Percentiles rank a stretch among this genome's conserved stretches.
Conservation (phyloP, 2,797 vertebrate species). For the Chanos chanos region DNA sequence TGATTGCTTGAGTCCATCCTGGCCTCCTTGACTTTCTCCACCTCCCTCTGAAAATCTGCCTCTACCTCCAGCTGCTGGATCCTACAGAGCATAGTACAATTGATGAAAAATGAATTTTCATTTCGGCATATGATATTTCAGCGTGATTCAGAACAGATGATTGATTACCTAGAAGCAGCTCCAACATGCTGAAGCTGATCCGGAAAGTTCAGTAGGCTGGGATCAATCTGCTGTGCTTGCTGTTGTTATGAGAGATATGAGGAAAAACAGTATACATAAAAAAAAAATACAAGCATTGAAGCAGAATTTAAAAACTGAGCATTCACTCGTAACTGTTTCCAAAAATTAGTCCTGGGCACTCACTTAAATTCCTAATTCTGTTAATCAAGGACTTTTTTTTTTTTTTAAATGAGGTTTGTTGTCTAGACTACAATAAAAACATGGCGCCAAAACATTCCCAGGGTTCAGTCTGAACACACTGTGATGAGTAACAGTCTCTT, state of each 20-base stretch:
- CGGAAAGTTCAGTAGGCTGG: constrained; percentile 63
- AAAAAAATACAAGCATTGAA: neutral
- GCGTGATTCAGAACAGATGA: neutral
- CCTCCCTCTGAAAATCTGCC: constrained; percentile 65
- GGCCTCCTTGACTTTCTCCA: constrained; percentile 64
- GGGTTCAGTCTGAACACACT: too few species aligned
- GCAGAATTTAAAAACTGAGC: neutral
- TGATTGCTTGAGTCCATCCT: constrained; percentile 54
- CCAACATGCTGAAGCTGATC: constrained; percentile 66
- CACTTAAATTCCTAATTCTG: too few species aligned
- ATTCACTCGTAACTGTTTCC: too few species aligned
- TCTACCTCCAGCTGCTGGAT: constrained; percentile 73
- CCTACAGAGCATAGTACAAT: constrained; percentile 45
- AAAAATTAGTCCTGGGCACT: too few species aligned
- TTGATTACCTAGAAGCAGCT: constrained; percentile 62
- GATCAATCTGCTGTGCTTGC: constrained; percentile 73
- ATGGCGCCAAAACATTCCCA: too few species aligned
- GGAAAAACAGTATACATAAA: neutral
- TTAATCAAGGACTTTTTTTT: too few species aligned
- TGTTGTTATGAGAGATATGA: constrained; percentile 38
- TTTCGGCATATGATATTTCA: neutral
- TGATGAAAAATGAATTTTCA: neutral
- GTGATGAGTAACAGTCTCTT: too few species aligned
- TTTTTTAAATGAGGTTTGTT: too few species aligned
- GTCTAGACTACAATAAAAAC: too few species aligned